Evolutionary conservation across 2,113 vertebrate genomes (phyloP), one percentile per base, ranked within the genome.

Genomic region (Meleagris gallopavo): DNA sequence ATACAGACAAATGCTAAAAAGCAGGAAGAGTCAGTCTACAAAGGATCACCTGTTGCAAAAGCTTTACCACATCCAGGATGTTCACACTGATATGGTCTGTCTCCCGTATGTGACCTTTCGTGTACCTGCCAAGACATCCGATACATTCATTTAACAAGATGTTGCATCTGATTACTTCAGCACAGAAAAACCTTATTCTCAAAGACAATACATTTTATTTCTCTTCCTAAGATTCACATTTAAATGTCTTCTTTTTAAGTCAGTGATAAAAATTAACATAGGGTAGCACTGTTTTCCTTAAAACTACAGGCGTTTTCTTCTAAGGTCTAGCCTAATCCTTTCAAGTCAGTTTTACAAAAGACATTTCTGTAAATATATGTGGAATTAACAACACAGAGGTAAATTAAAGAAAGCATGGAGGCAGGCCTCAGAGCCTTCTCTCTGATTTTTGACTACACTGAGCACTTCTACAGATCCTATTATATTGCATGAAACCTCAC

Each of bases 51-150:
- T 98, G 99, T 99, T 92, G 99, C 99, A 98, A 99, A 99, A 86
- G 99, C 99, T 97, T 99, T 99, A 60, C 99, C 99, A 95, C 99
- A 99, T 81, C 99, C 98, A 18, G 97, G 96, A 93, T 99, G 99
- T 18, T 99, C 99, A 96, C 99, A 99, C 82, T 98, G 95, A 91
- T 99, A 99, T 0, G 99, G 99, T 95, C 99, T 98, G 95, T 99
- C 99, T 95, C 99, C 99, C 8, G 99, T 99, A 97, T 99, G 99
- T 20, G 99, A 99, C 76, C 99, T 98, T 92, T 99, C 99, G 32
- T 99, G 99, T 27, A 99, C 99, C 99, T 99, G 95, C 95, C 83
- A 83, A 97, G 62, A 96, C 27, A 96, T 58, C n/a, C 81, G 80
- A 46, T 18, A 72, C 27, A 69, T 7, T 48, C 43, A 66, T 34